These are phyloP conservation scores for Drosophila pandora DNA, from an alignment of 1,140 invertebrate species.

Conservation along the genomic window DNA sequence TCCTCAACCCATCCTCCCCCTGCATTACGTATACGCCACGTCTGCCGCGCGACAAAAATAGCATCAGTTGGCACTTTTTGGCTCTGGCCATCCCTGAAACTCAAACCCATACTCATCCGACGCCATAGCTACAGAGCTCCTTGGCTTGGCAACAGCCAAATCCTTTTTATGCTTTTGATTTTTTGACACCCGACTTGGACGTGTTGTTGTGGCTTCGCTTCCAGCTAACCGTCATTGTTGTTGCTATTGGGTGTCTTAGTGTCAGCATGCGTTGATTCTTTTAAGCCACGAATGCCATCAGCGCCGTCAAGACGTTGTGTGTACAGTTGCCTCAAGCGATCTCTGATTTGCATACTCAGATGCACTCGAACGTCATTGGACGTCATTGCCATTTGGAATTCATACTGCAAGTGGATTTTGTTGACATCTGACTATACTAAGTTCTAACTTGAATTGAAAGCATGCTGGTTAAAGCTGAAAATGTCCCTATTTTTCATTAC, in stretches of 20 bases:
- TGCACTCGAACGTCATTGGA: conserved; percentile 45
- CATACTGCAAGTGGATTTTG: conserved; percentile 20
- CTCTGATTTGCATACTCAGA: conserved; percentile 61
- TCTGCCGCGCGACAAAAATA: conserved; percentile 66
- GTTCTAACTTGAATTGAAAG: conserved; percentile 3
- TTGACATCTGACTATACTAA: conserved; percentile 45
- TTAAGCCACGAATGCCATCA: conserved; percentile 45
- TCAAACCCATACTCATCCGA: conserved; percentile 11
- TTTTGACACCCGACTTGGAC: conserved; percentile 71
- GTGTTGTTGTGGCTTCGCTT: conserved; percentile 43
- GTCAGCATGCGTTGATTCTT: conserved; percentile 79
- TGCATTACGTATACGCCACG: conserved; percentile 74
- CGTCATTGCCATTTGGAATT: conserved; percentile 24
- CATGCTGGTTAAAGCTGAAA: background rate
- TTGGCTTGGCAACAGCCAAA: conserved; percentile 80
- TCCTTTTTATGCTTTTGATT: conserved; percentile 82
- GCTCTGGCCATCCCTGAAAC: conserved; percentile 21
- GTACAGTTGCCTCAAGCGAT: conserved; percentile 64
- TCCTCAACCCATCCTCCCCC: background rate
- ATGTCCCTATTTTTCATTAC: background rate
- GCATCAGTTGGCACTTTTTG: conserved; percentile 64
- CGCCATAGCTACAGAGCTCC: conserved; percentile 36
- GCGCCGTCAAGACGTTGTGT: conserved; percentile 29
- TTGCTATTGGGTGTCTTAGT: conserved; percentile 66
- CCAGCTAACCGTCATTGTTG: conserved; percentile 37